Evolutionary conservation across 2,113 vertebrate species (phyloP), one percentile per base, ranked within the genome.

Genomic region (Tricholaema leucomelas): DNA sequence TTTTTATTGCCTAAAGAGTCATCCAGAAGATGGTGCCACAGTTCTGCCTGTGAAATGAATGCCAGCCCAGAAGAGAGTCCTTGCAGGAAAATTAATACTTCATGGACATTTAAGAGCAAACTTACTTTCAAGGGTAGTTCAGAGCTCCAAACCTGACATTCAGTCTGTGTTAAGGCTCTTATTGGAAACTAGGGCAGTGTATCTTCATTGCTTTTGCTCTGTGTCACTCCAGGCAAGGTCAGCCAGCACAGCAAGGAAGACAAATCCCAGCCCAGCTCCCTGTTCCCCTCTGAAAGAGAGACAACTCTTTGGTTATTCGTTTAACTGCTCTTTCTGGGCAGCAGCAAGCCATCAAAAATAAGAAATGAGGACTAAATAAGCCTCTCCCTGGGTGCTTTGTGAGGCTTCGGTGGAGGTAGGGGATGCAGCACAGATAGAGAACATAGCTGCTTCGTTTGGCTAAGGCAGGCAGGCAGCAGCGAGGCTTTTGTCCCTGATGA

Each of bases 11-110:
- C 82, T 96, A 44, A 93, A 91, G 91, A 96, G 88, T 94, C 79
- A 94, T 95, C 96, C 97, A 98, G 97, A 97, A 98, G 97, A 97
- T 95, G 96, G 96, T 95, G 97, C 96, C 96, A 94, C 96, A 92
- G 94, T 96, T 97, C 96, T 97, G 97, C 96, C 91, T 93, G 88
- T 96, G 94, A 96, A 91, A 95, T 63, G 46, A 92, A 42, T 1
- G 21, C 64, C 71, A 83, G n/a, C 61, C 76, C 84, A 50, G 59
- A 74, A 72, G 61, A 52, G 24, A 90, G 63, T 69, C 36, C 65
- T 76, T 81, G 92, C 84, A 81, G 2, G 5, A 72, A 74, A 78
- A 69, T 58, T 64, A 82, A 52, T 74, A 63, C 18, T 75, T 87
- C 58, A 59, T 35, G 59, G 64, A 77, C 65, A 94, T 92, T 81